Evolutionary conservation across 2,888 invertebrate species (phyloP), one percentile per base, ranked within the genome.

Genomic region (Metopia argyrocephala): DNA sequence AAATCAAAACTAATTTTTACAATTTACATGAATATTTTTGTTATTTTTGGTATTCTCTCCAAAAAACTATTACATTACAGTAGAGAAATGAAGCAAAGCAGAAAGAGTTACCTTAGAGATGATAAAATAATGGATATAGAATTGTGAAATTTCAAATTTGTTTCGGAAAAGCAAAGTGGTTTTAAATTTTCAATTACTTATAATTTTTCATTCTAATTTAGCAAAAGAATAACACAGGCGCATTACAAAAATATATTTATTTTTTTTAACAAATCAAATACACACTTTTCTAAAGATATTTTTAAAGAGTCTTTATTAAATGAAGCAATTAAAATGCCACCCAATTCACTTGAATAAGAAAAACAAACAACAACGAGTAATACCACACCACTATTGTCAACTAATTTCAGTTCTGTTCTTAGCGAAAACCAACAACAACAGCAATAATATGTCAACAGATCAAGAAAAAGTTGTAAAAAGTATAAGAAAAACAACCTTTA

Each of bases 301-400:
- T 46, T 45, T 45, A 54, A 12, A 57, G 54, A 9, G 9, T 73
- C 15, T 38, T 54, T 50, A 31, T 31, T 50, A 45, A 73, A 59
- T 45, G 73, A 69, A 73, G 73, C 73, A 80, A 80, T 80, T 80
- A 80, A 80, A 76, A 69, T 65, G 73, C 76, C 76, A 80, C 68
- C 69, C 80, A 80, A 65, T 76, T 74, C 54, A 65, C 25, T 66
- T 71, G n/a, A 57, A 38, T 38, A 38, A 48, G 64, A 27, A 27
- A 69, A 73, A 61, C n/a, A 56, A 73, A 57, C 28, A 0, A 27
- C n/a, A 38, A 20, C 9, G 23, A 12, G 9, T 31, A 28, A 48
- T 46, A 45, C 12, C 27, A 15, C 5, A 23, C n/a, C 12, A 38
- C 9, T 15, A 3, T 15, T 12, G 15, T 15, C 38, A 38, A 15